Percentiles rank a stretch among this genome's conserved stretches.
These are phyloP conservation scores for Oryzias javanicus DNA, from an alignment of 2,113 vertebrate species.

Conservation along the genomic window DNA sequence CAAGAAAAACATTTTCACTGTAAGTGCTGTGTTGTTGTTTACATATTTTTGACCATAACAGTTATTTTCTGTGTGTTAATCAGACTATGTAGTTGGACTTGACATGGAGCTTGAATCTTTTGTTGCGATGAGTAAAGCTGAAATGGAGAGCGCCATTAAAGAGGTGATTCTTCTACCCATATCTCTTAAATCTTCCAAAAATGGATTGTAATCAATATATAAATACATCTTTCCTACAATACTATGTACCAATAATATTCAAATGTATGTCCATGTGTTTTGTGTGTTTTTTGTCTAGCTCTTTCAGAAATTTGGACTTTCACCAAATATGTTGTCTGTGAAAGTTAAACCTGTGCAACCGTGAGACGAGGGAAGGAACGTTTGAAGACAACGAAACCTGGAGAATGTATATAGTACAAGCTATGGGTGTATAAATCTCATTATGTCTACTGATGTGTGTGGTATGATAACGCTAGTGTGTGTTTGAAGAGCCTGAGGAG, in stretches of 20 bases:
- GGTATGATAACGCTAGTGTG: too few species aligned
- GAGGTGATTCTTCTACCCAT: slow-evolving; percentile 31
- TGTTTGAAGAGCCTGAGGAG: too few species aligned
- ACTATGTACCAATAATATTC: too few species aligned
- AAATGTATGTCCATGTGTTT: not conserved
- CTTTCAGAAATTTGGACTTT: not conserved
- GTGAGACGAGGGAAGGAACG: not conserved
- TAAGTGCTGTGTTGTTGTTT: not conserved
- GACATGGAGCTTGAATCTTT: slow-evolving; percentile 7
- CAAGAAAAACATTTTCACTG: not conserved
- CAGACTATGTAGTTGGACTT: slow-evolving; percentile 29
- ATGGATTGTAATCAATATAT: too few species aligned
- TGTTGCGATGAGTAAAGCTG: not conserved
- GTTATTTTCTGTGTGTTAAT: slow-evolving; percentile 5
- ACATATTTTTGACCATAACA: too few species aligned
- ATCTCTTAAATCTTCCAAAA: not conserved
- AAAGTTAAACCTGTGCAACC: not conserved
- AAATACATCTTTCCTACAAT: too few species aligned
- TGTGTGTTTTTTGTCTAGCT: not conserved
- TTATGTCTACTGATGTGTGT: too few species aligned
- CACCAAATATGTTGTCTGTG: not conserved
- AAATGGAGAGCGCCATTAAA: not conserved
- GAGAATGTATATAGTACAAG: too few species aligned
- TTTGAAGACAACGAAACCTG: not conserved
- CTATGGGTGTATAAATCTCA: too few species aligned